phyloP scores from a whole-genome alignment of 2,888 invertebrate genomes.

The Lasioglossum leucozonium region DNA sequence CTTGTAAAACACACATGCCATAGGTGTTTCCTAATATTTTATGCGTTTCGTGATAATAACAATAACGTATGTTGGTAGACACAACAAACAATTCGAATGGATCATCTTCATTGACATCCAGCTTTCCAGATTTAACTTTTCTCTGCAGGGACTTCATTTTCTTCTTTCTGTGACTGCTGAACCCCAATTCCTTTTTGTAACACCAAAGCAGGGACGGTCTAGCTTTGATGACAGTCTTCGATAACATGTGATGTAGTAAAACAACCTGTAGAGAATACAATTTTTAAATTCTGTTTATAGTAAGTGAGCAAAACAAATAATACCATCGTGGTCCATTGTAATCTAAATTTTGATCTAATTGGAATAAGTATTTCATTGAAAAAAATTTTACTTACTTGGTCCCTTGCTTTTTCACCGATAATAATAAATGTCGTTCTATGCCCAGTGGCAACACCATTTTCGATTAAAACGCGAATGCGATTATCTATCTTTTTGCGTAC shows the following conservation, averaged over 20 bases:
- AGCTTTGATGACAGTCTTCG: constrained; percentile 96
- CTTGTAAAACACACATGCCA: constrained; percentile 97
- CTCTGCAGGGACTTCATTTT: constrained; percentile 92
- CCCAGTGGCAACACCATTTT: constrained; percentile 96
- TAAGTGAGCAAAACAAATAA: not conserved
- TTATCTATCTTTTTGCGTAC: constrained; percentile 98
- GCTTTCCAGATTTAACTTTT: constrained; percentile 94
- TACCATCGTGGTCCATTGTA: not conserved
- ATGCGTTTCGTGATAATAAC: constrained; percentile 99
- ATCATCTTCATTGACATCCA: constrained; percentile 97
- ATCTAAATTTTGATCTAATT: not conserved
- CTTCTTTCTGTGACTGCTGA: constrained; percentile 94
- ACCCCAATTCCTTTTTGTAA: constrained; percentile 93
- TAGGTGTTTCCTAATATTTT: constrained; percentile 99
- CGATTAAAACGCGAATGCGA: constrained; percentile 96
- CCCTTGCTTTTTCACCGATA: constrained; percentile 97
- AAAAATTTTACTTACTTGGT: constrained; percentile 89
- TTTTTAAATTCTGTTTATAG: constrained; percentile 2
- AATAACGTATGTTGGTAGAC: constrained; percentile 97
- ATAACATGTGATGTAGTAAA: constrained; percentile 98
- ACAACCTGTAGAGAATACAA: constrained; percentile 89
- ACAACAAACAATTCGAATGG: constrained; percentile 98
- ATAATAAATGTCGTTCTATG: constrained; percentile 97
- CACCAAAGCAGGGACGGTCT: constrained; percentile 99
- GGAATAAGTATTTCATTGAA: not conserved